Conservation (phyloP, 2,888 invertebrate genomes). For the Anarsia innoxiella region DNA sequence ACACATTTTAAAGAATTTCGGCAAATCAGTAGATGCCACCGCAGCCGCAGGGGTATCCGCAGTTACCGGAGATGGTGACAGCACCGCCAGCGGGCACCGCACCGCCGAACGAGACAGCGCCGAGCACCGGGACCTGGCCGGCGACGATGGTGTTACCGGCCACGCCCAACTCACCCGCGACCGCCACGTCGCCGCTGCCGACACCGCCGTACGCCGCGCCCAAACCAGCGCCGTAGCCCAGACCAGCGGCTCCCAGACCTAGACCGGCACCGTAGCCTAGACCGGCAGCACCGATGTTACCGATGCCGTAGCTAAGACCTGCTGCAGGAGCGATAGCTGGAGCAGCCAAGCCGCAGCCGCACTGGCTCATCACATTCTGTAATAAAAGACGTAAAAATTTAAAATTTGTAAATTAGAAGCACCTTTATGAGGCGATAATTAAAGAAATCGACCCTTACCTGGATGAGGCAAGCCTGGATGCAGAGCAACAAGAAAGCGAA, state of each 20-base stretch:
- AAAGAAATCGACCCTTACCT: too few species aligned
- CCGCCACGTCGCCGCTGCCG: slow-evolving; percentile 25
- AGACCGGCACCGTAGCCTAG: slow-evolving; percentile 1
- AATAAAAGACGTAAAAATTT: not conserved
- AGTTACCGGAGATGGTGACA: slow-evolving; percentile 27
- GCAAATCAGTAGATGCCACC: not conserved
- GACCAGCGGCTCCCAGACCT: slow-evolving; percentile 15
- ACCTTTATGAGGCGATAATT: too few species aligned
- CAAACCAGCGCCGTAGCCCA: slow-evolving; percentile 14
- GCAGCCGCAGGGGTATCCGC: slow-evolving; percentile 20
- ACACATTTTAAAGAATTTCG: too few species aligned
- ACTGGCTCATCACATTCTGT: not conserved
- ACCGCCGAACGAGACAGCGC: slow-evolving; percentile 26
- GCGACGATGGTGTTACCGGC: slow-evolving; percentile 26
- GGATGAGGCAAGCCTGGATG: slow-evolving; percentile 27
- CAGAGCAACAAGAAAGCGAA: slow-evolving; percentile 28
- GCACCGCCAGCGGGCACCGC: slow-evolving; percentile 24
- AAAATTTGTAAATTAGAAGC: too few species aligned
- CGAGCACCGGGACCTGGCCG: slow-evolving; percentile 31
- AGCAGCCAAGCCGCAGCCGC: too few species aligned
- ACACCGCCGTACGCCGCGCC: slow-evolving; percentile 21
- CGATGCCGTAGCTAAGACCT: not conserved
- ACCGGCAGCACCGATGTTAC: not conserved
- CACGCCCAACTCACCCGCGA: slow-evolving; percentile 27
- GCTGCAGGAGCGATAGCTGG: not conserved